Percentiles rank a stretch among this genome's conserved stretches.
These are phyloP conservation scores for Lophius piscatorius DNA, from an alignment of 2,113 vertebrate species.

Conservation along the genomic window DNA sequence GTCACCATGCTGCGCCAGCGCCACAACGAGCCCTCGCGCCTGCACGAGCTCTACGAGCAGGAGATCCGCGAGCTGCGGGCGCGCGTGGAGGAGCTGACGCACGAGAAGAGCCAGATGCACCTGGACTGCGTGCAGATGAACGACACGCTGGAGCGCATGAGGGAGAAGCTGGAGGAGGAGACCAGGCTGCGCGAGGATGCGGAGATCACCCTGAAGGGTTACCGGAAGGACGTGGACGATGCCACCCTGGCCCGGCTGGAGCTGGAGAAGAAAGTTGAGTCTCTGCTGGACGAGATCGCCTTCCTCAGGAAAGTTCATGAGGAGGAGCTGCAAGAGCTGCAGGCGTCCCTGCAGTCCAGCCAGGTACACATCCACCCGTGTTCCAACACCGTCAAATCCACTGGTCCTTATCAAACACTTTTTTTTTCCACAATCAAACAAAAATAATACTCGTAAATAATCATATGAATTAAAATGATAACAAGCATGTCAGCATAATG, in stretches of 20 bases:
- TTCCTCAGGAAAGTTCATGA: slow-evolving; percentile 85
- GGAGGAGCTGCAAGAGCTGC: slow-evolving; percentile 84
- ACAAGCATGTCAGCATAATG: too few relatives aligned
- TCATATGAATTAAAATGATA: too few relatives aligned
- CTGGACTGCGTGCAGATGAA: slow-evolving; percentile 82
- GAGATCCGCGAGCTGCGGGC: slow-evolving; percentile 83
- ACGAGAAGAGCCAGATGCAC: slow-evolving; percentile 83
- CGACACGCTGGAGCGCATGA: slow-evolving; percentile 75
- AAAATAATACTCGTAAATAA: too few relatives aligned
- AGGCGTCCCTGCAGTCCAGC: slow-evolving; percentile 78
- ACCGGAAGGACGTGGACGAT: slow-evolving; percentile 82
- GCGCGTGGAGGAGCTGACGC: slow-evolving; percentile 80
- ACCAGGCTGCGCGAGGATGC: slow-evolving; percentile 77
- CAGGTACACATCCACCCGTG: slow-evolving; percentile 68
- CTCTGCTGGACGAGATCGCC: slow-evolving; percentile 84
- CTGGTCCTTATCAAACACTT: too few relatives aligned
- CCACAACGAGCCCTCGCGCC: slow-evolving; percentile 81
- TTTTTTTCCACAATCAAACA: too few relatives aligned
- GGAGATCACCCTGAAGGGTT: slow-evolving; percentile 76
- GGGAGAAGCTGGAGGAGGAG: slow-evolving; percentile 81
- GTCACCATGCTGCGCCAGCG: slow-evolving; percentile 80
- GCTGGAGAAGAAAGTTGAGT: slow-evolving; percentile 85
- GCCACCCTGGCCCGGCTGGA: slow-evolving; percentile 79
- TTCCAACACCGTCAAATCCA: too few relatives aligned
- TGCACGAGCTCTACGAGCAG: slow-evolving; percentile 84